Percentiles rank a stretch among this genome's conserved stretches.
Evolutionary conservation across 2,113 vertebrate genomes (phyloP).

Genomic region (Neopipo cinnamomea): DNA sequence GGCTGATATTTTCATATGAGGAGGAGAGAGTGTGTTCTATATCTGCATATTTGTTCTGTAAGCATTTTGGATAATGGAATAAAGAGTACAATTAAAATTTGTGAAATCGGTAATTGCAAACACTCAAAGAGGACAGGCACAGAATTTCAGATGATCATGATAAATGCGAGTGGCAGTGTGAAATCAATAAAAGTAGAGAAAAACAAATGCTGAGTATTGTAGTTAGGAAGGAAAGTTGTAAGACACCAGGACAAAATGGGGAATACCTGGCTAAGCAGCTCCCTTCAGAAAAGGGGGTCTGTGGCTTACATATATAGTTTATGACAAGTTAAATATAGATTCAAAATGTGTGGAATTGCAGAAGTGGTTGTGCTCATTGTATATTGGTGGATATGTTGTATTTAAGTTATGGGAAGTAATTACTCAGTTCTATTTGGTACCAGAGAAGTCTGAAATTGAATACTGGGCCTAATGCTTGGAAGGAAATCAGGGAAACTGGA

Average conservation of each 20-base stretch:
- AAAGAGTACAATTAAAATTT: not conserved
- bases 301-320: not conserved
- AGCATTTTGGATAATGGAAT: not conserved
- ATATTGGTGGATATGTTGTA: not conserved
- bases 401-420: slow-evolving; percentile 1
- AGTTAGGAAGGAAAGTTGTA: not conserved
- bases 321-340: slow-evolving; percentile 20
- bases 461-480: not conserved
- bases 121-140: not conserved
- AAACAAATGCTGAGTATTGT: not conserved
- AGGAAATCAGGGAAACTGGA: not conserved
- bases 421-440: not conserved
- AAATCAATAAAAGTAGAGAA: slow-evolving; percentile 22
- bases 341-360: not conserved
- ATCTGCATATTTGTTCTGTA: not conserved
- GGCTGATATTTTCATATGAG: not conserved
- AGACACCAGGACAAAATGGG: not conserved
- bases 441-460: not conserved
- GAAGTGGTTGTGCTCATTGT: not conserved
- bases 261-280: not conserved
- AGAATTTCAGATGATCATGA: not conserved
- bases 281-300: not conserved
- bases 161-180: not conserved
- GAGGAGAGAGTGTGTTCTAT: not conserved
- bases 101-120: not conserved